Conservation (phyloP, 2,888 invertebrate genomes). For the Hirtodrosophila histrioides region DNA sequence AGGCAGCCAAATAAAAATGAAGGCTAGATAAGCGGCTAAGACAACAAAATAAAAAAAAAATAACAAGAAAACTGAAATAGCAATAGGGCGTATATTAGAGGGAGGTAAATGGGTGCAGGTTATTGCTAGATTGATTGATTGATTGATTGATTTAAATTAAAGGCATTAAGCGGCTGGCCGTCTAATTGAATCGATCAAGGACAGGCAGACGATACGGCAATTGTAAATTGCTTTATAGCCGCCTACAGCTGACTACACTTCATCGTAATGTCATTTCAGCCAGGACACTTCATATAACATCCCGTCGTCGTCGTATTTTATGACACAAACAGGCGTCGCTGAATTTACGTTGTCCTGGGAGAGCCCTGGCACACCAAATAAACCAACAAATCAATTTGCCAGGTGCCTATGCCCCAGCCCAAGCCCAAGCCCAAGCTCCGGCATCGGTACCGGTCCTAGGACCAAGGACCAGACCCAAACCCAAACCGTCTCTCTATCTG, state of each 20-base stretch:
- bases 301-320: conserved; percentile 71
- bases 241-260: conserved; percentile 59
- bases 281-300: conserved; percentile 72
- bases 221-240: conserved; percentile 76
- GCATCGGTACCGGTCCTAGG: too few species aligned
- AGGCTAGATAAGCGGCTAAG: conserved; percentile 56
- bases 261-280: conserved; percentile 77
- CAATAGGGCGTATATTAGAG: conserved; percentile 28
- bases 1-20: conserved; percentile 53
- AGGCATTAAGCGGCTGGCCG: conserved; percentile 69
- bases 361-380: conserved; percentile 58
- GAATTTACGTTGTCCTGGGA: conserved; percentile 51
- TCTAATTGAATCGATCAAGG: conserved; percentile 72
- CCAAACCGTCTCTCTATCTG: conserved; percentile 42
- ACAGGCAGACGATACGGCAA: conserved; percentile 42
- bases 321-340: conserved; percentile 74
- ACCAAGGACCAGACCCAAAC: background rate
- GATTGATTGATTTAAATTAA: conserved; percentile 80
- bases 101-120: conserved; percentile 18
- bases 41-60: conserved; percentile 13
- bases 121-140: conserved; percentile 53
- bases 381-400: conserved; percentile 79
- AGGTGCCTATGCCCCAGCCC: conserved; percentile 61
- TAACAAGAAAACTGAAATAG: conserved; percentile 48
- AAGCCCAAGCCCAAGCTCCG: conserved; percentile 50